Base-by-base conservation (phyloP, 1,140 invertebrate genomes). In the Drosophila nigromelanica region DNA sequence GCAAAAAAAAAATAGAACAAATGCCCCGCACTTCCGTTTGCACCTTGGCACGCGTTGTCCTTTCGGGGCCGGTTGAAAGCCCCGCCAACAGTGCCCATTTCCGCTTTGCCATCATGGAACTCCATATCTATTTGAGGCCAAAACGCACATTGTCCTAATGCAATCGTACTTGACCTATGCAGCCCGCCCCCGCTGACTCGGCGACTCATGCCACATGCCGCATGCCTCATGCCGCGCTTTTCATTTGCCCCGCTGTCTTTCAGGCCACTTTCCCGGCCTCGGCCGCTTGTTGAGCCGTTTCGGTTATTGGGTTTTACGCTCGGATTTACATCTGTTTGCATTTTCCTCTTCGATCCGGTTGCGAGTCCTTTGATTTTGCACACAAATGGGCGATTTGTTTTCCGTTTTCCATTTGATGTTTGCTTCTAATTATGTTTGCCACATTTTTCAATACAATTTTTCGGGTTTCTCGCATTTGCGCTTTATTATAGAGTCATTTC, bases 261-360 rank as follows among this genome's bases (percentile, higher is more conserved):
- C 35, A 15, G 40, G 50, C 50, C 77, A 76, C 52, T 52, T 67
- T 67, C 51, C 55, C 54, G 21, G 43, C 62, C 30, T 52, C 37
- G 24, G 37, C 24, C 33, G 35, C 55, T 78, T 68, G 67, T 66
- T 70, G 71, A 76, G 45, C 54, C 48, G 66, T 79, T 76, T 78
- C 54, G 64, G 69, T 81, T 81, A 76, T 82, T 54, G 78, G 83
- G 81, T 89, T 74, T 78, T 76, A 81, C 75, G 62, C 81, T 68
- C 64, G 66, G 78, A 86, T 86, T 89, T 86, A 81, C 86, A 89
- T 89, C 86, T 89, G 86, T 80, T 89, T 83, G 78, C 70, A 90
- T 89, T 90, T 78, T 78, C 55, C 50, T 35, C 48, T 35, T 21
- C 18, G 45, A 40, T 50, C 42, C 62, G 47, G 42, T 43, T 56